Base-by-base conservation (phyloP, 2,113 vertebrate species). In the Lophochroa leadbeateri region DNA sequence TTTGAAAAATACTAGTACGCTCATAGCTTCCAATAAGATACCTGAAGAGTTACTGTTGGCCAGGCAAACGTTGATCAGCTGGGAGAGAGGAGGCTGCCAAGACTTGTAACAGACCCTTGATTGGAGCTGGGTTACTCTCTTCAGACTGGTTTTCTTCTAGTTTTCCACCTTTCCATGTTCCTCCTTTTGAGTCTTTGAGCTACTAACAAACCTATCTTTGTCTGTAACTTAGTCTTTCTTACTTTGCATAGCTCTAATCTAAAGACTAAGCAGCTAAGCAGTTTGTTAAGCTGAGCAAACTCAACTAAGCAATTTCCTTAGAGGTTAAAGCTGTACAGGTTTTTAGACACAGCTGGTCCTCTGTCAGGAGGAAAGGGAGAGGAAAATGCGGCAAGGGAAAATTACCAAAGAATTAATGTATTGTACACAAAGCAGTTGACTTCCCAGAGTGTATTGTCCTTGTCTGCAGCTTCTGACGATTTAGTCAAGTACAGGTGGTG, bases 291-390 rank as follows among this genome's bases (percentile, higher is more conserved):
- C 21, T 35, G 57, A 58, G 57, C 33, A 35, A 58, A 58, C 33
- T 92, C 47, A 77, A 18, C 3, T 57, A 35, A 71, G 21, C 13
- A 14, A 9, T 63, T 80, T 80, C 25, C 4, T 20, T 64, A 29
- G 21, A 72, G 41, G 8, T 21, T 25, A n/a, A n/a, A 60, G 29
- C 31, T 68, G 0, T 72, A 3, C 20, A 58, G 14, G 0, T 33
- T 82, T 76, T 68, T 28, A 17, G 20, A 58, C 10, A n/a, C 5
- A 57, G 10, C 13, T 74, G 37, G 41, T 37, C 27, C 11, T 7
- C 20, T 4, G 6, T 60, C 1, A n/a, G 18, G 8, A 27, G 19
- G 24, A 24, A 78, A n/a, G n/a, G 7, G 7, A 80, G 33, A 72
- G 5, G 9, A 11, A 39, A 70, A 23, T 11, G 6, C 4, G 3